Evolutionary conservation across 2,888 invertebrate species (phyloP), one percentile per base, ranked within the genome.

Genomic region (Aplocera efformata): DNA sequence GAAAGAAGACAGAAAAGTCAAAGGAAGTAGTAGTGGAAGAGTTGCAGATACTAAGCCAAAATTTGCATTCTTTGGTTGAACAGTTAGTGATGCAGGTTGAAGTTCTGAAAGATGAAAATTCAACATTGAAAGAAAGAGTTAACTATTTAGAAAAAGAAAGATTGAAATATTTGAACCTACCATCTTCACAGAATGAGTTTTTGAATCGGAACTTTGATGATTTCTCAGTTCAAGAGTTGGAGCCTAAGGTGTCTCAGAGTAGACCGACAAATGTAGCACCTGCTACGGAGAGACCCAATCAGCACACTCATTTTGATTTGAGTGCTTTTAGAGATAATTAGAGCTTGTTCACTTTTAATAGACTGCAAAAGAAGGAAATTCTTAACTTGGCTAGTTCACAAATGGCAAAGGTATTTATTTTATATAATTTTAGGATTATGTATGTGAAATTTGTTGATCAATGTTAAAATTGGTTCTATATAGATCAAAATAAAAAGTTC

Each of bases 11-110:
- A 55, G 91, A 91, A 2, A 93, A 92, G 68, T 89, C 90, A 46
- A 90, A 91, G 32, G 79, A 86, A 35, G 89, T 82, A 13, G 90
- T 93, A 28, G 89, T 93, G 31, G 93, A 93, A 70, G 93, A 94
- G 67, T 72, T 93, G 27, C 90, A 90, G 64, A 91, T 90, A 30
- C 75, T 92, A 6, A 93, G 92, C 63, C 89, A 90, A 44, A 92
- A 92, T 60, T 69, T 93, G 30, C 89, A 80, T 50, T 70, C 77
- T 4, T 61, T 82, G 9, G 72, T 92, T 6, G 90, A 90, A 50
- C 90, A 90, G 63, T 74, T 93, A 34, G 85, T 93, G 7, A 74
- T 89, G 31, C 91, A 93, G 67, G 75, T 93, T 17, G 93, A 93
- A 62, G 86, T 90, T n/a, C 88, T 91, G 40, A 91, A 91, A 60